Evolutionary conservation across 2,113 vertebrate genomes (phyloP).

Genomic region (Psettodes erumei): DNA sequence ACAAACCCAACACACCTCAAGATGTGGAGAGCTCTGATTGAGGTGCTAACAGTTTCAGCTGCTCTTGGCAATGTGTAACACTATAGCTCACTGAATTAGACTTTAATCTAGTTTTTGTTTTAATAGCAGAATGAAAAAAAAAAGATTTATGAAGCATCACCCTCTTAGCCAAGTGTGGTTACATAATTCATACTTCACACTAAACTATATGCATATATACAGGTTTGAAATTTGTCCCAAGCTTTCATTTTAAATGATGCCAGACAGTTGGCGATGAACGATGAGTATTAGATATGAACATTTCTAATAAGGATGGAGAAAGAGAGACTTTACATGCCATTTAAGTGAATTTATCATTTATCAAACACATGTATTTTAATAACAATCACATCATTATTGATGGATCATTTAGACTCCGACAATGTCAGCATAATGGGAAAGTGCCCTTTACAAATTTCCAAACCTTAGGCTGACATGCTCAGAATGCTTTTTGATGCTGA

Average conservation of each 20-base stretch:
- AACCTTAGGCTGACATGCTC: no score
- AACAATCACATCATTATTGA: not conserved
- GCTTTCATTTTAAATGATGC: not conserved
- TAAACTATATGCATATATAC: not conserved
- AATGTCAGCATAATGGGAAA: no score
- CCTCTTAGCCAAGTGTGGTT: not conserved
- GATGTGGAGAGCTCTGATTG: conserved; percentile 21
- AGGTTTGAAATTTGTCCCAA: not conserved
- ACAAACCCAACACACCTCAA: conserved; percentile 32
- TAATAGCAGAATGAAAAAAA: conserved; percentile 40
- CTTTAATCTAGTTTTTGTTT: conserved; percentile 62
- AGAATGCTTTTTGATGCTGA: no score
- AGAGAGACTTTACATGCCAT: not conserved
- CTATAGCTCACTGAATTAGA: conserved; percentile 28
- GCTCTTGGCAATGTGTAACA: conserved; percentile 11
- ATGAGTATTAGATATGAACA: no score
- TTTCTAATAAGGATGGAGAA: no score
- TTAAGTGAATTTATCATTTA: not conserved
- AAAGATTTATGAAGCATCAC: conserved; percentile 5
- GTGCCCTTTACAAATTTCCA: no score
- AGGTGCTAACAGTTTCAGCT: conserved; percentile 25
- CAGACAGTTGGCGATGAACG: not conserved
- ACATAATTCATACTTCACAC: conserved; percentile 5
- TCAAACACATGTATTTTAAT: not conserved
- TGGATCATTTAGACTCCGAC: no score